Evolutionary conservation across 92 coral and sea anemone genomes (phyloP), one percentile per base, ranked within the genome.

Genomic region (Parazoanthus darwini): DNA sequence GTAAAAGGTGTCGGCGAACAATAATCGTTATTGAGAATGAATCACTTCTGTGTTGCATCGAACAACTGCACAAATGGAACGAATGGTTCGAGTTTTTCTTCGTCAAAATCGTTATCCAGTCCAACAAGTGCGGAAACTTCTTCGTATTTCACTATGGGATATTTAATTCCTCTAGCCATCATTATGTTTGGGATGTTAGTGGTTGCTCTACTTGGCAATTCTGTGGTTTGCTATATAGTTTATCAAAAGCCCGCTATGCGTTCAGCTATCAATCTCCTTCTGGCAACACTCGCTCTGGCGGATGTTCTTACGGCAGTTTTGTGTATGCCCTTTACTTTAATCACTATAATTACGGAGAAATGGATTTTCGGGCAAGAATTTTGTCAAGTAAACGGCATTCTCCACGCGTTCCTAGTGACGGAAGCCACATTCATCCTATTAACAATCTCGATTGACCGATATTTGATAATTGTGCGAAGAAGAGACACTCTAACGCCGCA

Each of bases 221-320:
- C 96, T 35, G 92, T 96, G 75, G 98, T 96, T 29, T 96, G 99
- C 74, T 96, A 96, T 75, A 92, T 96, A 71, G 99, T 96, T 36
- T 96, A 96, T 87, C 99, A 96, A 88, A 96, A 96, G 59, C 99
- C 99, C 4, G 99, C 99, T 6, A 96, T 96, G 99, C 94, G 99
- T 42, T 96, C 99, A 35, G 98, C 99, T 18, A 96, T 96, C 67
- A 96, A 96, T 90, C 89, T 96, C 25, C 90, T 96, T 16, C 91
- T 96, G 14, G 98, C 98, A 8, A 96, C 96, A 6, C 86, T 96
- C 16, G 99, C 99, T 5, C 81, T 96, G 93, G 99, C 98, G 14
- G 99, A 96, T 83, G 92, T 96, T 4, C 88, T 96, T 77, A 93
- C 96, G 26, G 95, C 99, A 13, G 54, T 93, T 5, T 74, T 93